Base-by-base conservation (phyloP, 2,888 invertebrate species). In the Drosophila hamatofila region DNA sequence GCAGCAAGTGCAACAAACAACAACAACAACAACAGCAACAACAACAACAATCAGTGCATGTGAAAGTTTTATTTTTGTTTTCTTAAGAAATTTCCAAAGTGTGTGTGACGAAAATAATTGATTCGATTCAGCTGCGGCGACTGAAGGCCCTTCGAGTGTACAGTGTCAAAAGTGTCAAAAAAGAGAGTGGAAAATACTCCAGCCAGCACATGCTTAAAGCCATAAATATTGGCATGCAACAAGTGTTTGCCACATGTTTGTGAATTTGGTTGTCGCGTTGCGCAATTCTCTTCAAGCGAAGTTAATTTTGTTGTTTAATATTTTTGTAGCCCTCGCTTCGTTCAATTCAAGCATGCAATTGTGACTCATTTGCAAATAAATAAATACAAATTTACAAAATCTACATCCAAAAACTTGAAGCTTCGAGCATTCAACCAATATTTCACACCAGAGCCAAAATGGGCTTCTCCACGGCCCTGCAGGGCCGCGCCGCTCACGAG, bases 401-500 rank as follows among this genome's bases (percentile, higher is more conserved):
- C 21, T 9, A 25, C 48, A 27, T 48, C 5, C n/a, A 49, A 35
- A 74, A 51, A 55, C 48, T 71, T 37, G 14, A 49, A 64, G 23
- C 42, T 42, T 61, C 42, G 60, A 57, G 57, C 35, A 16, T 21
- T 52, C 46, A 25, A 27, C 35, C 48, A 41, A 41, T 35, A 56
- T 52, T n/a, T 39, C 18, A 48, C 39, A n/a, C 12, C n/a, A 52
- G 21, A 25, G 57, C 64, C 75, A 71, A 66, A 80, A 97, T 97
- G 97, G 96, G 97, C 83, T 98, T 98, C 93, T 97, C 97, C 79
- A 95, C 96, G 84, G 96, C 96, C 91, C 95, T 97, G 64, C 96
- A 97, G 93, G 97, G 97, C 86, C 96, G 97, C 91, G 95, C 96
- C 81, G 97, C 98, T 90, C 98, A 98, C 93, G 98, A 98, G 93